Evolutionary conservation across 2,888 invertebrate species (phyloP).

Genomic region (Liopterus haemorrhoidalis): DNA sequence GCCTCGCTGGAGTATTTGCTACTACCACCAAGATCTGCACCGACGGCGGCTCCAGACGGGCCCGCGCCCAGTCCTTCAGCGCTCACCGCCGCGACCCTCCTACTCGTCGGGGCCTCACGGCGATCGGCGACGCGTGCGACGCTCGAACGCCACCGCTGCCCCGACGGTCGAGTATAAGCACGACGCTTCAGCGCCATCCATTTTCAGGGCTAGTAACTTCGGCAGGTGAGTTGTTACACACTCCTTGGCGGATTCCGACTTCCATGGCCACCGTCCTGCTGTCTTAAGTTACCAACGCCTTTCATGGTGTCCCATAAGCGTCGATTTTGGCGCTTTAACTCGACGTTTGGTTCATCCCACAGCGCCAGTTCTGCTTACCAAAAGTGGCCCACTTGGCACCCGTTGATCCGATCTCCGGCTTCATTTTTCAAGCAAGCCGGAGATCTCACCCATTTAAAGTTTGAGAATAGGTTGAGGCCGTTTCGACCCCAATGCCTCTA

Average conservation of each 20-base stretch:
- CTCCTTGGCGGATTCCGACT: constrained; percentile 63
- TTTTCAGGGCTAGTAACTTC: constrained; percentile 60
- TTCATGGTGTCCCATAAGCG: constrained; percentile 57
- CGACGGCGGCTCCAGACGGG: constrained; percentile 51
- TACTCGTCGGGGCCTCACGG: constrained; percentile 57
- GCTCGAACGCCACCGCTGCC: constrained; percentile 40
- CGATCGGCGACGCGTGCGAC: constrained; percentile 21
- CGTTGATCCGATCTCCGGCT: constrained; percentile 44
- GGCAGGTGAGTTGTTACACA: constrained; percentile 57
- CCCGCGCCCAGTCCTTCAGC: constrained; percentile 56
- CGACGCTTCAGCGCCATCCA: constrained; percentile 57
- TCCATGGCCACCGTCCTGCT: constrained; percentile 72
- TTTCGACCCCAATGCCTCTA: constrained; percentile 65
- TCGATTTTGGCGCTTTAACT: constrained; percentile 61
- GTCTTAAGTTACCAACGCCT: constrained; percentile 51
- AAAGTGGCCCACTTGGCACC: constrained; percentile 66
- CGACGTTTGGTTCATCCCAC: constrained; percentile 70
- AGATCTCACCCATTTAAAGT: constrained; percentile 70
- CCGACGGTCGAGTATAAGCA: constrained; percentile 49
- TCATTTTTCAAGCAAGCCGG: constrained; percentile 54
- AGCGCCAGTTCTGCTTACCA: constrained; percentile 77
- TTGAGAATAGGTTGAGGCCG: constrained; percentile 70
- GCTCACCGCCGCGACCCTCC: constrained; percentile 52
- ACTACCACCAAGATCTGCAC: constrained; percentile 60
- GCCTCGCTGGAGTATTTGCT: constrained; percentile 63